Evolutionary conservation across 2,113 vertebrate species (phyloP).

Genomic region (Cavia porcellus): DNA sequence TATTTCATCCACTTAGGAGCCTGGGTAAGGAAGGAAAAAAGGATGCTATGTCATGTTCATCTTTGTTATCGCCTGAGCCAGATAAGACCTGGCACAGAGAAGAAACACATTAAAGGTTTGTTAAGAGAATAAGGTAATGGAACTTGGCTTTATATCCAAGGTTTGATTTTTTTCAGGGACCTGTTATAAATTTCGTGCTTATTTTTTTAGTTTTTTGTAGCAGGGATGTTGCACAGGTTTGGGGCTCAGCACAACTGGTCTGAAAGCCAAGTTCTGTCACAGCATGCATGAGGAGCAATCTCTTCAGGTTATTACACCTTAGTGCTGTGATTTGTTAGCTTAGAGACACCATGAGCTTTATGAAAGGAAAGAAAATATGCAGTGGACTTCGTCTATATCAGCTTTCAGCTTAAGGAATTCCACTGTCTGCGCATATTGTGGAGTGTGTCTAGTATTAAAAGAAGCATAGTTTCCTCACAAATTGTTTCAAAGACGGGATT

Average conservation of each 20-base stretch:
- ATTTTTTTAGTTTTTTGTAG: conserved; percentile 33
- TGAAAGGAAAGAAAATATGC: not conserved
- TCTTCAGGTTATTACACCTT: not conserved
- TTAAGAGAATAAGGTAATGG: not conserved
- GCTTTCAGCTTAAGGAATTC: not conserved
- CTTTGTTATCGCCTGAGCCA: not conserved
- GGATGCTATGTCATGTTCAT: not conserved
- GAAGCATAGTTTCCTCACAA: not conserved
- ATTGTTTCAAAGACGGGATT: not conserved
- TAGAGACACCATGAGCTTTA: not conserved
- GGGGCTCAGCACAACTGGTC: not conserved
- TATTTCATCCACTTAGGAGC: not conserved
- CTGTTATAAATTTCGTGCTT: not conserved
- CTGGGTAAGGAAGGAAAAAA: not conserved
- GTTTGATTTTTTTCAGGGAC: conserved; percentile 9
- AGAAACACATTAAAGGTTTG: not conserved
- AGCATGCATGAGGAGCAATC: not conserved
- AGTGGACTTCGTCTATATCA: not conserved
- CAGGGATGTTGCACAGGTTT: not conserved
- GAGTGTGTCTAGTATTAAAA: not conserved
- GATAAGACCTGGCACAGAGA: not conserved
- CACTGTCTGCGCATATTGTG: not conserved
- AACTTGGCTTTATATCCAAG: not conserved
- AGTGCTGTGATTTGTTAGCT: conserved; percentile 9
- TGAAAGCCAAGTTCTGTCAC: not conserved